Evolutionary conservation across 2,113 vertebrate genomes (phyloP).

Genomic region (Brevimyrus niger): DNA sequence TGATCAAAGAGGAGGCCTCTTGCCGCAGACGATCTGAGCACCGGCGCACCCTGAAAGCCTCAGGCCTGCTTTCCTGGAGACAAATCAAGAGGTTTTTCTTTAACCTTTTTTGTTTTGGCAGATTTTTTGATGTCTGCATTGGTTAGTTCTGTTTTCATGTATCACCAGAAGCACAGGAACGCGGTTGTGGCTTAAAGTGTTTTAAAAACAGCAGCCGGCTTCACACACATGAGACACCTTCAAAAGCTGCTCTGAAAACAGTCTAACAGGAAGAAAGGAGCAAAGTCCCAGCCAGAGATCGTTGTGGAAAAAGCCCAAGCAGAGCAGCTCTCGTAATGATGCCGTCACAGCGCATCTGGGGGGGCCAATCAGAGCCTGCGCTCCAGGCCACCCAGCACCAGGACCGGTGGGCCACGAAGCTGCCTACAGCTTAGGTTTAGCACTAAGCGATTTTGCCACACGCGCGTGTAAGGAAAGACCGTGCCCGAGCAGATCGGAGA

Average conservation of each 20-base stretch:
- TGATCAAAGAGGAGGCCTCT: background rate
- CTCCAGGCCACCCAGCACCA: background rate
- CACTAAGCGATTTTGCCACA: background rate
- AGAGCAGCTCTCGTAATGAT: background rate
- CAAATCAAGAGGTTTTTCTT: background rate
- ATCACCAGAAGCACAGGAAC: conserved; percentile 15
- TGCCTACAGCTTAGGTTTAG: background rate
- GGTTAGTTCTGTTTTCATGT: conserved; percentile 2
- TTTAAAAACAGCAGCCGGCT: background rate
- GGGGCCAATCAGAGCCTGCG: background rate
- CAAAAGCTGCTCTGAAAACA: conserved; percentile 9
- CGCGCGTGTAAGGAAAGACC: background rate
- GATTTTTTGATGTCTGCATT: conserved; percentile 3
- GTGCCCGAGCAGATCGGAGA: background rate
- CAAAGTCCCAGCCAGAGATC: background rate
- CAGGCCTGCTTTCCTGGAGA: background rate
- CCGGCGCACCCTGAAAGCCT: background rate
- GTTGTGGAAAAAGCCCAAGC: background rate
- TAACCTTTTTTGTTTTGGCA: background rate
- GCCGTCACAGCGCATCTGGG: background rate
- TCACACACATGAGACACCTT: background rate
- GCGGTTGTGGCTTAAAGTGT: conserved; percentile 20
- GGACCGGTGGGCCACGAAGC: background rate
- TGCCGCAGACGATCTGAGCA: background rate
- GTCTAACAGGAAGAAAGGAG: background rate